Percentiles rank a stretch among this genome's conserved stretches.
Evolutionary conservation across 2,113 vertebrate species (phyloP).

Genomic region (Indri indri): DNA sequence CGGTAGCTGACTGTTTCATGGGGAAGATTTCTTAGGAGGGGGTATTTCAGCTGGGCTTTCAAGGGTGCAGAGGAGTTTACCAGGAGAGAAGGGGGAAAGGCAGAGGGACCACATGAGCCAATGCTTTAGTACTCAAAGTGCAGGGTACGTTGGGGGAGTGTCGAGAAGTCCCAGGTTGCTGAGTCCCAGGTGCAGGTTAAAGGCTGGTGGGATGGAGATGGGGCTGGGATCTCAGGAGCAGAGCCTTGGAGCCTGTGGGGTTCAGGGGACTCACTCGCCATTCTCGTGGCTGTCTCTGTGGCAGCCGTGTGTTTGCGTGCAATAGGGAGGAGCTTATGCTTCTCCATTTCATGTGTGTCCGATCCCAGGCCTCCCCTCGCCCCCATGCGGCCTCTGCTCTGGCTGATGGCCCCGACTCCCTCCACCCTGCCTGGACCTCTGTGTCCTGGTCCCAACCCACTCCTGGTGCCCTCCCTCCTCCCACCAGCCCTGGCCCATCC

Average conservation of each 20-base stretch:
- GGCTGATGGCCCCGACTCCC: not conserved
- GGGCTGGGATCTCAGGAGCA: not conserved
- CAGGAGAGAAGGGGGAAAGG: not conserved
- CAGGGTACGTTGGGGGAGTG: not conserved
- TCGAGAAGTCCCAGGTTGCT: not conserved
- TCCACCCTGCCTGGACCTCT: not conserved
- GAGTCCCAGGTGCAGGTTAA: not conserved
- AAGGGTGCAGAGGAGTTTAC: conserved; percentile 6
- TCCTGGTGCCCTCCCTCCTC: not conserved
- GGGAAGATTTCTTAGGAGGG: not conserved
- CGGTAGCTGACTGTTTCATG: not conserved
- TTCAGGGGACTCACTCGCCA: not conserved
- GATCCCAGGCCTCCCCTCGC: not conserved
- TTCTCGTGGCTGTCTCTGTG: not conserved
- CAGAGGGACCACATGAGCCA: not conserved
- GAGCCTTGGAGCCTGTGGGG: not conserved
- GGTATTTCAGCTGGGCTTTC: not conserved
- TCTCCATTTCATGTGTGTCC: not conserved
- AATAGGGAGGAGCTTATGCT: not conserved
- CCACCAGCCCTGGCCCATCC: not conserved
- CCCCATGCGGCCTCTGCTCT: not conserved
- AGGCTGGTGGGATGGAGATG: not conserved
- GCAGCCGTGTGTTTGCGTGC: not conserved
- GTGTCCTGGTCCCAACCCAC: not conserved
- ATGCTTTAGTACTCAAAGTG: not conserved